Conservation (phyloP, 2,113 vertebrate genomes). For the Alosa alosa region DNA sequence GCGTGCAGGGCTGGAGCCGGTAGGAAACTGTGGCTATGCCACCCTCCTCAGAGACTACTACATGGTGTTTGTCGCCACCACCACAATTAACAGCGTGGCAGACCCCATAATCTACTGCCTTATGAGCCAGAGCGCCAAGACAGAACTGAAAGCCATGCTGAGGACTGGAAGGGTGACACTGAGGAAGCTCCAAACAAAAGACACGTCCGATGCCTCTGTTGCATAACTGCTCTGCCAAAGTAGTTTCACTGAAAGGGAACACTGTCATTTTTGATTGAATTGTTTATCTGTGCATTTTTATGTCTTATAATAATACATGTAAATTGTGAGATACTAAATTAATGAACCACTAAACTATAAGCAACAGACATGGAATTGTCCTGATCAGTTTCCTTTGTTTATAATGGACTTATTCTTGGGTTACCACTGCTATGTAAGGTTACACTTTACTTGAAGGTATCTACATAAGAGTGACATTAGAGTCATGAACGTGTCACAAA, state of each 20-base stretch:
- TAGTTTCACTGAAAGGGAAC: neutral
- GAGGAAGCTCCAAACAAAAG: neutral
- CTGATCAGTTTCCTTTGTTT: too few species aligned
- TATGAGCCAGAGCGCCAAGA: constrained; percentile 66
- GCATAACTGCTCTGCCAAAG: neutral
- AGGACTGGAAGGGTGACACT: neutral
- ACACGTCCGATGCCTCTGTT: neutral
- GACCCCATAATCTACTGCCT: constrained; percentile 85
- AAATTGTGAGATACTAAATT: neutral
- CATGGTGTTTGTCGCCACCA: constrained; percentile 76
- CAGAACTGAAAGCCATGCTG: constrained; percentile 37
- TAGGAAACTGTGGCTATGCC: constrained; percentile 64
- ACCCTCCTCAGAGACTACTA: constrained; percentile 71
- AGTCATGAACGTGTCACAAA: too few species aligned
- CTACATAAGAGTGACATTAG: too few species aligned
- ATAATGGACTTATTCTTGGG: too few species aligned
- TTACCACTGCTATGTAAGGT: too few species aligned
- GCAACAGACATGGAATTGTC: too few species aligned
- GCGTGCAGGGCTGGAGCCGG: constrained; percentile 70
- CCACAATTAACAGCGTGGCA: constrained; percentile 80
- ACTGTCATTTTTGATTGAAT: neutral
- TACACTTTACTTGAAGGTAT: too few species aligned
- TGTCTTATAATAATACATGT: neutral
- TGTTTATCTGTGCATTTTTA: neutral
- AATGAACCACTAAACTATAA: neutral